These are phyloP conservation scores for Microctonus hyperodae DNA, from an alignment of 2,888 invertebrate species.

Conservation along the genomic window DNA sequence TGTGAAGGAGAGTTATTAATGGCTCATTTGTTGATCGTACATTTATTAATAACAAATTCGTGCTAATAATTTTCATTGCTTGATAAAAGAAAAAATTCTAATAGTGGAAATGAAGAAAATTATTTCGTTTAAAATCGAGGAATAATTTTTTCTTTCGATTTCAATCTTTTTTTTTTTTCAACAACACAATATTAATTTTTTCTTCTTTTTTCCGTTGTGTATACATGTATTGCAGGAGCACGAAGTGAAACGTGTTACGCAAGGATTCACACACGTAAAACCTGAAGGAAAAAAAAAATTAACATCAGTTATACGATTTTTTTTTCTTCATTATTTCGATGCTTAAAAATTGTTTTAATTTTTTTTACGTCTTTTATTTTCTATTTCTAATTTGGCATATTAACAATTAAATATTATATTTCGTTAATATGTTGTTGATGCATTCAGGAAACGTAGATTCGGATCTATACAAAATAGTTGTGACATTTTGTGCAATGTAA, in stretches of 20 bases:
- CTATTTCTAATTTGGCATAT: background rate
- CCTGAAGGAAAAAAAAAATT: background rate
- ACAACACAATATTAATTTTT: background rate
- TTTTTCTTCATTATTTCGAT: background rate
- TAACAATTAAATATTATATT: background rate
- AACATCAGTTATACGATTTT: background rate
- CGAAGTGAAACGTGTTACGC: constrained; percentile 22
- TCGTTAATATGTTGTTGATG: background rate
- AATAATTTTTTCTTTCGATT: background rate
- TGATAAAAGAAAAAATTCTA: no score
- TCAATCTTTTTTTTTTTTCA: constrained; percentile 2
- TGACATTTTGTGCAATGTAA: background rate
- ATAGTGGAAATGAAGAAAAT: no score
- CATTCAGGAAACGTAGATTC: background rate
- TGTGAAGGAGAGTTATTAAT: background rate
- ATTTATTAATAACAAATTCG: background rate
- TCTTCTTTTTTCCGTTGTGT: background rate
- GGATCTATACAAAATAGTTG: background rate
- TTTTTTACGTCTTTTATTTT: background rate
- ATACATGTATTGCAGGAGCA: background rate
- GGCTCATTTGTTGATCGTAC: background rate
- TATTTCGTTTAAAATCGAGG: no score
- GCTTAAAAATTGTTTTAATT: background rate
- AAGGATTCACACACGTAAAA: constrained; percentile 15
- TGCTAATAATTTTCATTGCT: background rate